Evolutionary conservation across 2,797 vertebrate genomes (phyloP).

Genomic region (Hozukius guyotensis): DNA sequence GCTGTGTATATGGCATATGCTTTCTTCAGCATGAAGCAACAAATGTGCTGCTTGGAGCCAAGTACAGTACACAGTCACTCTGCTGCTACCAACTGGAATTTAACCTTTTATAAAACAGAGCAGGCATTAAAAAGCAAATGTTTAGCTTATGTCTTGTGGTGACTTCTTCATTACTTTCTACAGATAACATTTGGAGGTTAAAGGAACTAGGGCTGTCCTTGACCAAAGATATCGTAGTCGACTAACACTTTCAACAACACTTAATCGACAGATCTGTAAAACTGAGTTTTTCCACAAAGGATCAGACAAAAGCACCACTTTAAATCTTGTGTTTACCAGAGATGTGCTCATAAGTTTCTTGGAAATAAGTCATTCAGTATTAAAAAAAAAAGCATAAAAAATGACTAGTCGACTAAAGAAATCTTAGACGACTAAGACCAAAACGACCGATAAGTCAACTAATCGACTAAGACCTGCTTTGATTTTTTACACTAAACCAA

Average conservation of each 20-base stretch:
- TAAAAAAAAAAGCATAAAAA: neutral
- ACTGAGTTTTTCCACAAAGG: no score
- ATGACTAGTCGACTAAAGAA: neutral
- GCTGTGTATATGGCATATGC: neutral
- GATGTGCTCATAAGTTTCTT: no score
- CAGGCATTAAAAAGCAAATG: neutral
- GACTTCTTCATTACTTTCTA: neutral
- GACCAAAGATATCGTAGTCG: neutral
- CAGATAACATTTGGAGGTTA: neutral
- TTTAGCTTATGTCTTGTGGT: neutral
- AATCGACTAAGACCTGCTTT: no score
- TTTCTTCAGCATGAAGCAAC: constrained; percentile 8
- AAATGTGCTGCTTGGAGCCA: neutral
- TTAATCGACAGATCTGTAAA: neutral
- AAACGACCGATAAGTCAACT: no score
- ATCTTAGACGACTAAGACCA: no score
- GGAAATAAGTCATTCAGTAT: neutral
- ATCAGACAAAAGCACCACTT: neutral
- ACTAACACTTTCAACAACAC: neutral
- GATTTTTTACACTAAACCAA: no score
- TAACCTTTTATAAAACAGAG: neutral
- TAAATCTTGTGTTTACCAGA: neutral
- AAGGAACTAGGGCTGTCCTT: neutral
- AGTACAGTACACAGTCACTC: neutral
- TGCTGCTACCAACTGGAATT: neutral